Conservation (phyloP, 2,797 vertebrate species). For the Lacerta agilis region DNA sequence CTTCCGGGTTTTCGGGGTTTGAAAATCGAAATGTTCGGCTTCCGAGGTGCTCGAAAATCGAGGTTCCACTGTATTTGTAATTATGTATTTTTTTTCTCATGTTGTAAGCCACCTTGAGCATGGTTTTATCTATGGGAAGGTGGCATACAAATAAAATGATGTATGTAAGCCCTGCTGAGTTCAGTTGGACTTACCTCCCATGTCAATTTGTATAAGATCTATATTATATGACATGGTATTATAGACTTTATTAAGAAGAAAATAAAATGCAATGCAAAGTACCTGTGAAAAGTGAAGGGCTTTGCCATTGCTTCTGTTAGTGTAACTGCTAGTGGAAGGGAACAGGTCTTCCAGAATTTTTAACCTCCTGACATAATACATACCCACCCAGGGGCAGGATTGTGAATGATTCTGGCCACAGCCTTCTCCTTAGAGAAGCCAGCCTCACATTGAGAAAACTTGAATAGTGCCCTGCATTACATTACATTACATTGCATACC, state of each 20-base stretch:
- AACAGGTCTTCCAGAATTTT: not conserved
- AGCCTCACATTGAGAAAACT: not conserved
- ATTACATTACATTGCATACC: not conserved
- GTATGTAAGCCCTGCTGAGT: not conserved
- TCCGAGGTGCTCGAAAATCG: too few species aligned
- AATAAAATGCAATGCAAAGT: not conserved
- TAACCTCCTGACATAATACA: not conserved
- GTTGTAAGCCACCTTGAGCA: too few species aligned
- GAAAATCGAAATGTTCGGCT: too few species aligned
- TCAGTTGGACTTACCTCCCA: not conserved
- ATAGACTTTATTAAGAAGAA: too few species aligned
- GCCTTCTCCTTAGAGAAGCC: not conserved
- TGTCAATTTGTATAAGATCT: too few species aligned
- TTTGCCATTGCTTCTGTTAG: not conserved
- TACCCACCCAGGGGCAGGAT: not conserved
- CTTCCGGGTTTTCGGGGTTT: too few species aligned
- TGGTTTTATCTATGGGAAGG: too few species aligned
- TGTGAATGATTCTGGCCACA: not conserved
- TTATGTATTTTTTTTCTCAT: too few species aligned
- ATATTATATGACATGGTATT: too few species aligned
- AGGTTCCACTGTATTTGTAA: too few species aligned
- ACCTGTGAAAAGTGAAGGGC: not conserved
- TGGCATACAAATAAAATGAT: not conserved
- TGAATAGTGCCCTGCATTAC: not conserved
- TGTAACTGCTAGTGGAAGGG: not conserved